These are phyloP conservation scores for Cochlearius cochlearius DNA, from an alignment of 2,113 vertebrate species.

Conservation along the genomic window DNA sequence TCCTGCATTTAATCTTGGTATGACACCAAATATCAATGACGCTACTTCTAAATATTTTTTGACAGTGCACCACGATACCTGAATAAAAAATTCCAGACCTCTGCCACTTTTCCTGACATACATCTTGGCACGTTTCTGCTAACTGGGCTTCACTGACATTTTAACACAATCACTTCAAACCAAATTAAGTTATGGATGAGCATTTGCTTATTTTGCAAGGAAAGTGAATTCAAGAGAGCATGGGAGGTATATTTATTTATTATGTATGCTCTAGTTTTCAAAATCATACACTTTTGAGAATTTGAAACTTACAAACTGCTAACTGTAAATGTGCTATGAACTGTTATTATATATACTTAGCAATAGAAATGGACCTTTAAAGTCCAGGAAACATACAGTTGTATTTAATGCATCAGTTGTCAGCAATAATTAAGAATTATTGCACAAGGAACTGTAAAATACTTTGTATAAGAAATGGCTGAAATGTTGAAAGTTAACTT, in stretches of 20 bases:
- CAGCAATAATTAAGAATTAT: background rate
- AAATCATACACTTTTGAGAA: background rate
- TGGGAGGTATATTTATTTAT: background rate
- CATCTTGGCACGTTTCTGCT: background rate
- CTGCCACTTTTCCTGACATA: background rate
- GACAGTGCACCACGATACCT: background rate
- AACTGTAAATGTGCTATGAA: background rate
- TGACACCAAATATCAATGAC: background rate
- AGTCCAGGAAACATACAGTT: background rate
- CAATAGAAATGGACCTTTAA: background rate
- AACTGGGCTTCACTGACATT: background rate
- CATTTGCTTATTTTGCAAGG: background rate
- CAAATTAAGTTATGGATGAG: background rate
- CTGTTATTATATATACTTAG: background rate
- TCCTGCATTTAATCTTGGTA: background rate
- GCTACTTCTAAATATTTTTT: background rate
- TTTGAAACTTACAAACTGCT: background rate
- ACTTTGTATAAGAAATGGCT: background rate
- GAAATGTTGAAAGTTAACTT: background rate
- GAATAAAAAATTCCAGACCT: background rate
- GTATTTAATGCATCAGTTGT: background rate
- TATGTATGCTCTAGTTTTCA: background rate
- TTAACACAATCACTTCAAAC: conserved; percentile 3
- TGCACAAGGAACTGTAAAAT: background rate
- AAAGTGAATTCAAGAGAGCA: background rate